Base-by-base conservation (phyloP, 2,113 vertebrate species). In the Tringa solitaria region DNA sequence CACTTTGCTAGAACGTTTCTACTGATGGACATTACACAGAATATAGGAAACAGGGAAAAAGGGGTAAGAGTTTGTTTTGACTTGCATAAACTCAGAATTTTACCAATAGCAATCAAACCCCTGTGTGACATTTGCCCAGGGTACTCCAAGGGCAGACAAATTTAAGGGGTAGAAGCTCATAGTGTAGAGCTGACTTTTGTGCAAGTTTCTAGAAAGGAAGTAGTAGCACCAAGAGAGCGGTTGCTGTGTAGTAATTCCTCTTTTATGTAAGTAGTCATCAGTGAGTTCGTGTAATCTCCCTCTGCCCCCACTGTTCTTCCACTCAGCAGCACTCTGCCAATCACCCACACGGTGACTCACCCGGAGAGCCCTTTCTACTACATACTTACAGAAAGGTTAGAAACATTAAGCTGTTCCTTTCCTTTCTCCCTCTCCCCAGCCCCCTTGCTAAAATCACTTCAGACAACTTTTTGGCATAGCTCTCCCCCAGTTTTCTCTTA, bases 281-380 rank as follows among this genome's bases (percentile, higher is more conserved):
- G 88, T 88, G 91, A 91, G 43, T 41, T 35, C 14, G 0, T 2
- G 13, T 85, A 87, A 93, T 92, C 70, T 45, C 74, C 89, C 81
- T 82, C 57, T 12, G 0, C 92, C 95, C 69, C 86, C 53, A 0
- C 89, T 97, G 94, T 84, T 95, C 94, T 59, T 87, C 83, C n/a
- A 32, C 76, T 82, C 68, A 5, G 79, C 83, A 72, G 43, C 5
- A 0, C 76, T 90, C 76, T 82, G 89, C 86, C 94, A 94, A 45
- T 95, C 94, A 95, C 96, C 96, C 95, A 96, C 96, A 92, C 92
- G 39, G 28, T 96, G 95, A 96, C 89, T 97, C 96, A 96, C 61
- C 53, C 72, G 0, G 43, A 79, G 41, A 92, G 74, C 87, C 65
- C 80, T 94, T 95, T 95, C 91, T 82, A 30, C 74, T 75, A 4